phyloP scores from a whole-genome alignment of 1,140 invertebrate genomes.

The Schlechtendalia chinensis region DNA sequence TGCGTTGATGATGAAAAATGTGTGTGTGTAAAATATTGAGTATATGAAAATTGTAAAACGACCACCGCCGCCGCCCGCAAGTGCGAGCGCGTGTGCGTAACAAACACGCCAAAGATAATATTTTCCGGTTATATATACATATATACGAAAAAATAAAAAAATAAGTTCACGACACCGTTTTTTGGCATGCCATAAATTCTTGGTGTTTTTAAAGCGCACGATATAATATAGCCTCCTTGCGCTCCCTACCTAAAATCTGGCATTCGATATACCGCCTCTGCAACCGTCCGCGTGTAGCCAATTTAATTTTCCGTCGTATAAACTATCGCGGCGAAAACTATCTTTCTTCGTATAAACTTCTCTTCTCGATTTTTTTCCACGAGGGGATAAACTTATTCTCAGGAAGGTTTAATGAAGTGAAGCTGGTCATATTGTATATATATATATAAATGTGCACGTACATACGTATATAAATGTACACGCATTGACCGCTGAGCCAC shows the following conservation, averaged over 20 bases:
- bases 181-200: constrained; percentile 27
- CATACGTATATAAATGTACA: not conserved
- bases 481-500: not conserved
- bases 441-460: too few species aligned
- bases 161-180: not conserved
- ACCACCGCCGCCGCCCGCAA: not conserved
- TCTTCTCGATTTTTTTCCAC: not conserved
- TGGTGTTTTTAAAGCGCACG: not conserved
- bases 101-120: constrained; percentile 25
- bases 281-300: not conserved
- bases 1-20: constrained; percentile 15
- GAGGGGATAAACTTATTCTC: not conserved
- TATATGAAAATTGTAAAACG: constrained; percentile 33
- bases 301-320: constrained; percentile 36
- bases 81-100: not conserved
- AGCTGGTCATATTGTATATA: not conserved
- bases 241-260: not conserved
- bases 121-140: constrained; percentile 7
- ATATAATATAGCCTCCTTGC: not conserved
- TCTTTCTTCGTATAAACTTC: constrained; percentile 5
- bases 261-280: not conserved
- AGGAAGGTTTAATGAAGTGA: constrained; percentile 22
- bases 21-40: constrained; percentile 18
- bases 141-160: too few species aligned
- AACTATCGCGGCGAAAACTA: not conserved